Evolutionary conservation across 2,888 invertebrate genomes (phyloP), one percentile per base, ranked within the genome.

Genomic region (Mythimna impura): DNA sequence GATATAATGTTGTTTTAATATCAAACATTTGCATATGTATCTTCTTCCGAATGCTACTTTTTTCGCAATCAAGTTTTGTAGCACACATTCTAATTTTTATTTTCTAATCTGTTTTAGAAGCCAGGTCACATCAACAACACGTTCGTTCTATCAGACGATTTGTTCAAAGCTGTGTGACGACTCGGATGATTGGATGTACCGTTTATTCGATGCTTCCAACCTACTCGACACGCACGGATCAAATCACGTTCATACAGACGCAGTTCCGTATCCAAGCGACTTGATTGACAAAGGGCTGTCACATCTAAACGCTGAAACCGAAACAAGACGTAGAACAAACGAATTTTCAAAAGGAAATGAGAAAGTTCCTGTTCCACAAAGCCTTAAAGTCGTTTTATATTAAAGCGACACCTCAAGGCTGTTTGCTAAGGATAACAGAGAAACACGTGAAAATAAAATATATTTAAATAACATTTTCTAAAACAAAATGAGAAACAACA

Each of bases 201-300:
- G 72, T 82, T 78, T 71, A 64, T 62, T 60, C 25, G 47, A 58
- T 9, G 22, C 55, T 78, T 78, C 66, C 61, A 58, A 57, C 14
- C 30, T 34, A 55, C 22, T 61, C 52, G 78, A 78, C 61, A 71
- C 47, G 30, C 61, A 9, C 55, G 54, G 57, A 78, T 78, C 47
- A 82, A 77, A 82, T 70, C 61, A 62, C 30, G 36, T 52, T 47
- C 61, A 55, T 14, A 63, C 17, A 71, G 55, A 71, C 66, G 55
- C 36, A 71, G 78, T 82, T 67, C 55, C 30, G 22, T 52, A 63
- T 10, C 8, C 54, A 58, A 8, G 8, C 30, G 58, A 22, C 34
- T 82, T 63, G 63, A 82, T 70, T 71, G 55, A 40, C 61, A 82
- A 60, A 82, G 55, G 40, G 36, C 57, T 77, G 61, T 62, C 52